These are phyloP conservation scores for Chrysolina americana DNA, from an alignment of 2,888 invertebrate species.

Conservation along the genomic window DNA sequence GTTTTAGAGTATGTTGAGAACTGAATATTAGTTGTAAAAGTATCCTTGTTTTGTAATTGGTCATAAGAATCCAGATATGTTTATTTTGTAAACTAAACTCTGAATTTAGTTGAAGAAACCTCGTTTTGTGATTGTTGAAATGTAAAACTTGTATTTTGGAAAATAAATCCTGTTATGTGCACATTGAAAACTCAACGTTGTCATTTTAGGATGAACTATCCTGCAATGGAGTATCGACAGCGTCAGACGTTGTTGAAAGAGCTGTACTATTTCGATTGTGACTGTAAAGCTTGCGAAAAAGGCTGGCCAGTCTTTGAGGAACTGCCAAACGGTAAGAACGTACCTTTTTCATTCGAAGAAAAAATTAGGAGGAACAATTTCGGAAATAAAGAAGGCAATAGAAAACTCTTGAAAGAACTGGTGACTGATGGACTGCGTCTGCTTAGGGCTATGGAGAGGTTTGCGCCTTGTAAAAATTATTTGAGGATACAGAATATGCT, in stretches of 20 bases:
- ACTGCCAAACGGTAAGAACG: constrained; percentile 14
- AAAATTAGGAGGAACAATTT: constrained; percentile 19
- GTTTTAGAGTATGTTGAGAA: too few species aligned
- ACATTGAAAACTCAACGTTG: not conserved
- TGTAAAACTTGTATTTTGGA: too few species aligned
- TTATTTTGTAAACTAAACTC: too few species aligned
- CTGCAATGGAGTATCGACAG: constrained; percentile 3
- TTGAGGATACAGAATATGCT: constrained; percentile 30
- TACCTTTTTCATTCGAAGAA: constrained; percentile 16
- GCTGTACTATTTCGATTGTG: constrained; percentile 34
- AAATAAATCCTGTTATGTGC: too few species aligned
- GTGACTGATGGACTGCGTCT: constrained; percentile 17
- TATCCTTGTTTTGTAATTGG: too few species aligned
- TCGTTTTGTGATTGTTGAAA: too few species aligned
- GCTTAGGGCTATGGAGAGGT: constrained; percentile 6
- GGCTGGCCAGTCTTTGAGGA: constrained; percentile 35
- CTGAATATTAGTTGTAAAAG: too few species aligned
- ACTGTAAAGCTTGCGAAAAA: constrained; percentile 37
- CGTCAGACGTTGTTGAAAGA: constrained; percentile 29
- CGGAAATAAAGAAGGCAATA: constrained; percentile 17
- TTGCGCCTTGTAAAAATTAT: constrained; percentile 31
- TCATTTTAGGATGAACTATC: constrained; percentile 28
- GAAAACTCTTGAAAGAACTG: constrained; percentile 24
- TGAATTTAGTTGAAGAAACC: too few species aligned
- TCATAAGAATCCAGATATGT: too few species aligned